These are phyloP conservation scores for Dreissena polymorpha DNA, from an alignment of 1,140 invertebrate genomes.

Conservation along the genomic window DNA sequence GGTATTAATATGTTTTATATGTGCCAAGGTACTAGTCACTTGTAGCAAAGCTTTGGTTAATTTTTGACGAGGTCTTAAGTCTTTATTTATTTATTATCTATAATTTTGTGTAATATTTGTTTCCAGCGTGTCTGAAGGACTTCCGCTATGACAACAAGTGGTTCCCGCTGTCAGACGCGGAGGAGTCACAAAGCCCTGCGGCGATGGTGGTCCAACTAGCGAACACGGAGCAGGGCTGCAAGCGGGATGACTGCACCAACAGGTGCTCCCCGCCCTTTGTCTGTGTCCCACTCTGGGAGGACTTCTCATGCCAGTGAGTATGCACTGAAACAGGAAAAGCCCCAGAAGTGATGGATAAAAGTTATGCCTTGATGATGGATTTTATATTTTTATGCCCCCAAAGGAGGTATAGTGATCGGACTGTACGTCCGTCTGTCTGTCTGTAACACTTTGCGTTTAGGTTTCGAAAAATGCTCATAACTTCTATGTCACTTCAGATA, in stretches of 20 bases:
- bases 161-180: conserved; percentile 94
- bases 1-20: too few species aligned
- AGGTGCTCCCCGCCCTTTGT: conserved; percentile 91
- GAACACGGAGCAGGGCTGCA: conserved; percentile 93
- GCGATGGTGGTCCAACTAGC: conserved; percentile 89
- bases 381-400: too few species aligned
- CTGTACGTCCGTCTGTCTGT: too few species aligned
- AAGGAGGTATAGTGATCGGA: too few species aligned
- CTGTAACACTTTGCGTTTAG: too few species aligned
- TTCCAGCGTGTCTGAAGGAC: conserved; percentile 89
- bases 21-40: too few species aligned
- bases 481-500: too few species aligned
- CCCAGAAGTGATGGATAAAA: neutral
- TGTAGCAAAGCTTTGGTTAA: too few species aligned
- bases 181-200: conserved; percentile 83
- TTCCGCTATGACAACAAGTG: conserved; percentile 94
- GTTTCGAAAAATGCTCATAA: too few species aligned
- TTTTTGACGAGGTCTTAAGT: too few species aligned
- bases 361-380: neutral
- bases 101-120: neutral
- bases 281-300: conserved; percentile 93
- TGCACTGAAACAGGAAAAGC: neutral
- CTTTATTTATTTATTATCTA: too few species aligned
- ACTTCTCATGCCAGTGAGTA: conserved; percentile 97
- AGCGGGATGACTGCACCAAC: conserved; percentile 95